Percentiles rank a stretch among this genome's conserved stretches.
Evolutionary conservation across 2,888 invertebrate genomes (phyloP).

Genomic region (Meghimatium bilineatum): DNA sequence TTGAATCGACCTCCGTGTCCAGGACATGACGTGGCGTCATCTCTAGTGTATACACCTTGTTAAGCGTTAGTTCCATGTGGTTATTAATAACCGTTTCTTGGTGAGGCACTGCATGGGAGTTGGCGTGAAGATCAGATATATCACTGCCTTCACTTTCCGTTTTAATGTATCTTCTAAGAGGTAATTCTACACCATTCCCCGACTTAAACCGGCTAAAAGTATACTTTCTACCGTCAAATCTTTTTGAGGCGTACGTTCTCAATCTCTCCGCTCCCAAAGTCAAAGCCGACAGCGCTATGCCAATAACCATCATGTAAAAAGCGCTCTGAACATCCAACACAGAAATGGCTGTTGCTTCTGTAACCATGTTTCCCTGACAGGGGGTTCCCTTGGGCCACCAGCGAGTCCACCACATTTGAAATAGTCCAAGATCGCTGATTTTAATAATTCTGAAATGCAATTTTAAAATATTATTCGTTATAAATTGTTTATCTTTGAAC

Average conservation of each 20-base stretch:
- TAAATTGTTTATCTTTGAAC: too few relatives aligned
- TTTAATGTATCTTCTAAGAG: background rate
- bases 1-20: background rate
- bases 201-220: background rate
- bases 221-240: background rate
- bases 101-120: background rate
- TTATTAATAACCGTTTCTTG: background rate
- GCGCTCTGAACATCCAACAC: constrained; percentile 61
- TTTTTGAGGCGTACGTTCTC: background rate
- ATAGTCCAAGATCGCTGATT: constrained; percentile 57
- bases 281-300: constrained; percentile 48
- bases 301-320: constrained; percentile 56
- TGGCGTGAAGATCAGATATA: background rate
- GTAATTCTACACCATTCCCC: background rate
- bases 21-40: background rate
- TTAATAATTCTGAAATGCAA: constrained; percentile 55
- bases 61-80: background rate
- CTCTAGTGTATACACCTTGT: background rate
- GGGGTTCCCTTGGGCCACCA: constrained; percentile 57
- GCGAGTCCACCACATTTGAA: constrained; percentile 59
- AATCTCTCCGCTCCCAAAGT: constrained; percentile 27
- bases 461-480: too few relatives aligned
- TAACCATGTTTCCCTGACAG: constrained; percentile 52
- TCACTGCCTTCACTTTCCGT: background rate
- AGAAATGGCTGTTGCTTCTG: constrained; percentile 55